A percentile compares a stretch with the other conserved stretches of the same genome.
These are phyloP conservation scores for Ivindomyrus marchei DNA, from an alignment of 2,113 vertebrate genomes.

Conservation along the genomic window DNA sequence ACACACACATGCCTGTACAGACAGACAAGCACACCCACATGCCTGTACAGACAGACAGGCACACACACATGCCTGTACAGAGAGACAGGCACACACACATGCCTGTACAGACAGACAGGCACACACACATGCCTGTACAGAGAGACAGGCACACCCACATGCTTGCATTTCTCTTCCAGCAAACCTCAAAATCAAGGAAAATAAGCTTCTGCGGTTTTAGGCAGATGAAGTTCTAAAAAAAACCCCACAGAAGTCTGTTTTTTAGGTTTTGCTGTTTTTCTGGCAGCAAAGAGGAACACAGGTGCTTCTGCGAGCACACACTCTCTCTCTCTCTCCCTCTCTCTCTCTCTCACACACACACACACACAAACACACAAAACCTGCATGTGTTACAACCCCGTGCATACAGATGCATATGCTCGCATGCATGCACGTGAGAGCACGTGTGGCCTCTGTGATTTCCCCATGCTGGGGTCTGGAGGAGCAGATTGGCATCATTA, in stretches of 20 bases:
- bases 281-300: background rate
- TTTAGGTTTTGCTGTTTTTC: background rate
- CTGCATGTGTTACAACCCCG: background rate
- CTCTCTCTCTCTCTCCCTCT: too few species aligned
- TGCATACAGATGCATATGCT: background rate
- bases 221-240: background rate
- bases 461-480: background rate
- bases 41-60: background rate
- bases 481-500: slow-evolving; percentile 1
- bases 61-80: background rate
- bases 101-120: too few species aligned
- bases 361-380: background rate
- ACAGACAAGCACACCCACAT: background rate
- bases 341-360: background rate
- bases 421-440: background rate
- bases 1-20: background rate
- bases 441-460: background rate
- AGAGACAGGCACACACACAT: background rate
- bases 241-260: background rate
- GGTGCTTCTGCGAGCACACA: background rate
- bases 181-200: background rate
- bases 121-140: background rate
- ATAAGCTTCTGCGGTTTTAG: background rate
- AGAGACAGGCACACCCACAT: background rate
- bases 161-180: background rate